Evolutionary conservation across 2,113 vertebrate genomes (phyloP), one percentile per base, ranked within the genome.

Genomic region (Bufo gargarizans): DNA sequence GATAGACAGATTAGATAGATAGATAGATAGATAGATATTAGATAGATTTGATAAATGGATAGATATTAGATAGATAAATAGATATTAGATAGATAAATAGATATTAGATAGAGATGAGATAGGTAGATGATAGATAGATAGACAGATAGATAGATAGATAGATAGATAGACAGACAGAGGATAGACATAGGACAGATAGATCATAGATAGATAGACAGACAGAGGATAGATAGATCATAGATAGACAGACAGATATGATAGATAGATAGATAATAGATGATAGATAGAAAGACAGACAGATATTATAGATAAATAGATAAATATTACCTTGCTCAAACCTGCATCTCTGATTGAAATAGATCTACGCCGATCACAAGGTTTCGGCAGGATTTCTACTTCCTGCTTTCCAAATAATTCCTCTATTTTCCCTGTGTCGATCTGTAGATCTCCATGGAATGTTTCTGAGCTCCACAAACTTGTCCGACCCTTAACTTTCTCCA

Each of bases 371-470:
- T 16, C 80, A 89, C 43, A 91, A 88, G 83, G 94, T 92, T 10
- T 17, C 45, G 19, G 3, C 47, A 9, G 55, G 50, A n/a, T 55
- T 4, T 65, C 78, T 45, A 88, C 92, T 77, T 96, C 94, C 0
- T 90, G 93, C 82, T 92, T 94, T 50, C 94, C 95, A 87, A 97
- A 97, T 53, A 97, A 92, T 90, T 96, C 94, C 89, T 96, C 95
- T 90, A 97, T 96, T 45, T 86, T 92, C 74, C 91, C 90, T 0
- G 95, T 95, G 91, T 97, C 96, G 89, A 96, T 92, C 65, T 95
- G 90, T 47, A 94, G 94, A 22, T 92, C 92, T 3, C 89, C 92
- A 33, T 86, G 90, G 2, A 88, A 89, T 72, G 91, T 91, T 47
- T 95, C 91, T 0, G 80, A 87, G 0, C 95, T 96, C 96, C 96